These are phyloP conservation scores for Girardia tigrina DNA, from an alignment of 2,888 invertebrate species.

Conservation along the genomic window DNA sequence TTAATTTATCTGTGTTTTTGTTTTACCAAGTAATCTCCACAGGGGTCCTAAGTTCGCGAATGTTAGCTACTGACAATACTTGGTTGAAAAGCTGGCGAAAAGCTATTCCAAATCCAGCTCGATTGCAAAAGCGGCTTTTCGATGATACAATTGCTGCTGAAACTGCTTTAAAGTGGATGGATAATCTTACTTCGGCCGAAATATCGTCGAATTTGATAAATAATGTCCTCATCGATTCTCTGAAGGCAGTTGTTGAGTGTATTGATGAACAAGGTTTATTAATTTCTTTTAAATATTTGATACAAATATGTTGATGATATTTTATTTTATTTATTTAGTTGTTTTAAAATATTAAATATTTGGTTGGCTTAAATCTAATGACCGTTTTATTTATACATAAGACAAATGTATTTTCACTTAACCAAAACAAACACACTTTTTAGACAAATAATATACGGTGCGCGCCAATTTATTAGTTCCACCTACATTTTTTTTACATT, in stretches of 20 bases:
- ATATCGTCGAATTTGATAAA: neutral
- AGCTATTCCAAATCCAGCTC: constrained; percentile 72
- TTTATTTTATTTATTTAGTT: no score
- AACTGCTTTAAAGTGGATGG: constrained; percentile 45
- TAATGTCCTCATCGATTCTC: neutral
- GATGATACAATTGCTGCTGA: constrained; percentile 89
- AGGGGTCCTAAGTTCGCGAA: constrained; percentile 67
- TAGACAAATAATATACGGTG: no score
- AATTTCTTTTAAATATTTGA: no score
- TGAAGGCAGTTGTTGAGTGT: constrained; percentile 6
- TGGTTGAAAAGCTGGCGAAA: constrained; percentile 82
- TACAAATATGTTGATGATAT: no score
- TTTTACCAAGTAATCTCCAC: constrained; percentile 39
- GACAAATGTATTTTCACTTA: no score
- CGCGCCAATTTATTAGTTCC: no score
- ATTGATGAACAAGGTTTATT: neutral
- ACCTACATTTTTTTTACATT: no score
- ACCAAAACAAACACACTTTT: no score
- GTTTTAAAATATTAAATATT: no score
- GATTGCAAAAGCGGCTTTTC: constrained; percentile 76
- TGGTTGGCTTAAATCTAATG: no score
- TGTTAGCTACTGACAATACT: constrained; percentile 76
- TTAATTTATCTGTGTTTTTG: no score
- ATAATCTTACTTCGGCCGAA: neutral
- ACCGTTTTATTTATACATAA: no score